Conservation (phyloP, 2,113 vertebrate genomes). For the Hemichromis elongatus region DNA sequence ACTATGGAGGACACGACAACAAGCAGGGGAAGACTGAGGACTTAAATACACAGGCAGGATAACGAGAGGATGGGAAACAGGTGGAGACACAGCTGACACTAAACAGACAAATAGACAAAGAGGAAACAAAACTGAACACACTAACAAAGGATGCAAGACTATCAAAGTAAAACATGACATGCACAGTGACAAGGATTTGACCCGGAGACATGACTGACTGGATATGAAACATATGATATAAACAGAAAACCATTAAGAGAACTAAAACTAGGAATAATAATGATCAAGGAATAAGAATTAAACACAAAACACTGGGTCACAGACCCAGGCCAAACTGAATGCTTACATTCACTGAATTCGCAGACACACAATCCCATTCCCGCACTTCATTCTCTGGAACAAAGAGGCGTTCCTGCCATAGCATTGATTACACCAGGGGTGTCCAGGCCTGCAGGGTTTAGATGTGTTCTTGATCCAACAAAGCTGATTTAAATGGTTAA, state of each 20-base stretch:
- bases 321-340: rapidly evolving
- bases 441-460: not conserved
- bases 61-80: not conserved
- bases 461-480: not conserved
- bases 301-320: not conserved
- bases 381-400: not conserved
- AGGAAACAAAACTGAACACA: not conserved
- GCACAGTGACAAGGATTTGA: not conserved
- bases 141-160: rapidly evolving
- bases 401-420: not conserved
- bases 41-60: rapidly evolving
- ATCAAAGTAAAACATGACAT: not conserved
- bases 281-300: not conserved
- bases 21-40: not conserved
- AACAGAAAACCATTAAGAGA: rapidly evolving
- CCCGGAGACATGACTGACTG: not conserved
- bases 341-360: not conserved
- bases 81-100: not conserved
- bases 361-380: not conserved
- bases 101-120: not conserved
- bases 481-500: not conserved
- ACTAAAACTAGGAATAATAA: not conserved
- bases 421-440: no score
- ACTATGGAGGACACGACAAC: not conserved
- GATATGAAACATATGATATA: rapidly evolving